These are phyloP conservation scores for Aurelia sp. DNA, from an alignment of 30 jellyfish, hydroid and myxozoan genomes.

Conservation along the genomic window DNA sequence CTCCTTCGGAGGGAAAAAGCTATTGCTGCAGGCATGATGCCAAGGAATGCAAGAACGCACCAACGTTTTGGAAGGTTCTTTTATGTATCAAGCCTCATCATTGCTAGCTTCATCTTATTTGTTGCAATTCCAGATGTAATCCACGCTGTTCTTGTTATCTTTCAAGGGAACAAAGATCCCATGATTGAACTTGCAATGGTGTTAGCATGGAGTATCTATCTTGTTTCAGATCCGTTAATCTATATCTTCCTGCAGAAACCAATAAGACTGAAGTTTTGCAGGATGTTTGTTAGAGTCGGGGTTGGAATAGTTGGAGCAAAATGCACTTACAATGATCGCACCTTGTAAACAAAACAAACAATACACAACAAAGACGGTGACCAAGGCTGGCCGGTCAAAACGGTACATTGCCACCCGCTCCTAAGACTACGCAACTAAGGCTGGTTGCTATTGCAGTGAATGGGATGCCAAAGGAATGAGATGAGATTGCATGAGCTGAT, in stretches of 20 bases:
- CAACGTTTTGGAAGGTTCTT: slow-evolving; percentile 17
- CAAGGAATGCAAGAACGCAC: background rate
- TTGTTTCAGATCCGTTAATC: slow-evolving; percentile 50
- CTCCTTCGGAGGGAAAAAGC: background rate
- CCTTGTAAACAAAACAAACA: too few species aligned
- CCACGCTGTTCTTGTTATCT: slow-evolving; percentile 22
- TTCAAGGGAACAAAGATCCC: slow-evolving; percentile 24
- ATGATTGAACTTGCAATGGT: slow-evolving; percentile 27
- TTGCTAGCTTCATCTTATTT: slow-evolving; percentile 44
- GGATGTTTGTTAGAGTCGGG: too few species aligned
- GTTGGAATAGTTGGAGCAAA: too few species aligned
- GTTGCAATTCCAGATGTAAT: slow-evolving; percentile 58
- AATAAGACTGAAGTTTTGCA: background rate
- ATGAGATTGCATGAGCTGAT: too few species aligned
- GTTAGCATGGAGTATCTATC: slow-evolving; percentile 41
- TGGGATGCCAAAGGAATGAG: too few species aligned
- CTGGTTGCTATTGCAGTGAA: too few species aligned
- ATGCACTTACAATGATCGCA: too few species aligned
- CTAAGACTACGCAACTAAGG: too few species aligned
- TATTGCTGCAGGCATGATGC: background rate
- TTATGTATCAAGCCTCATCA: slow-evolving; percentile 40
- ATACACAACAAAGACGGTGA: too few species aligned
- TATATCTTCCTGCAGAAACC: slow-evolving; percentile 51
- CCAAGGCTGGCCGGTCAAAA: too few species aligned
- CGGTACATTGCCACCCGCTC: too few species aligned